phyloP scores from a whole-genome alignment of 2,113 vertebrate genomes.

The Aythya baeri region DNA sequence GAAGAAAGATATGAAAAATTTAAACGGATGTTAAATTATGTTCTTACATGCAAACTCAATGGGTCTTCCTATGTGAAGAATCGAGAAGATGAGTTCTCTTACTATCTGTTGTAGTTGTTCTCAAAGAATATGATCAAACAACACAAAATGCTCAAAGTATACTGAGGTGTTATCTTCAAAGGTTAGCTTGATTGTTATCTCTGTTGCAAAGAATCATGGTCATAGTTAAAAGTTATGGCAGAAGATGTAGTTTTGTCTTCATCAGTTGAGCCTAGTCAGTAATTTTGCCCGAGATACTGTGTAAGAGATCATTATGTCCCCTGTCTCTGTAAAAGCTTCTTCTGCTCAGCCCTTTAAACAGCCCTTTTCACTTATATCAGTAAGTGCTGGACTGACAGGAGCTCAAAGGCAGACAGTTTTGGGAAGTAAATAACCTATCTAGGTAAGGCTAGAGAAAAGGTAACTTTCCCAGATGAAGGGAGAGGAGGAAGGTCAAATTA shows the following conservation, averaged over 20 bases:
- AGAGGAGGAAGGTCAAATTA: not conserved
- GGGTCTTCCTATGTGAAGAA: not conserved
- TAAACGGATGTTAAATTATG: rapidly evolving
- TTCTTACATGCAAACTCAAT: not conserved
- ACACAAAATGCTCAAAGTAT: not conserved
- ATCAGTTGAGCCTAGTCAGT: not conserved
- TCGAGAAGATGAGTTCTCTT: not conserved
- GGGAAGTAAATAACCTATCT: not conserved
- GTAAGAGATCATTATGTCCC: not conserved
- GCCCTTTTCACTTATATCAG: not conserved
- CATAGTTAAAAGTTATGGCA: not conserved
- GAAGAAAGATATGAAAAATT: not conserved
- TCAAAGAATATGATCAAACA: not conserved
- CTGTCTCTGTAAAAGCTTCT: not conserved
- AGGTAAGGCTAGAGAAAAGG: not conserved
- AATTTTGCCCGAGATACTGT: not conserved
- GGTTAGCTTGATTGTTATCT: not conserved
- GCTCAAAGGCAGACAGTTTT: not conserved
- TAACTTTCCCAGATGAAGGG: not conserved
- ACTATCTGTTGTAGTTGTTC: not conserved
- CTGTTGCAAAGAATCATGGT: not conserved
- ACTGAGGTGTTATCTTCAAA: not conserved
- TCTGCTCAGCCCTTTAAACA: not conserved
- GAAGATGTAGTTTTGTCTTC: not conserved
- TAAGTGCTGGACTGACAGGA: not conserved